Evolutionary conservation across 2,797 vertebrate species (phyloP).

Genomic region (Oreochromis grahami): DNA sequence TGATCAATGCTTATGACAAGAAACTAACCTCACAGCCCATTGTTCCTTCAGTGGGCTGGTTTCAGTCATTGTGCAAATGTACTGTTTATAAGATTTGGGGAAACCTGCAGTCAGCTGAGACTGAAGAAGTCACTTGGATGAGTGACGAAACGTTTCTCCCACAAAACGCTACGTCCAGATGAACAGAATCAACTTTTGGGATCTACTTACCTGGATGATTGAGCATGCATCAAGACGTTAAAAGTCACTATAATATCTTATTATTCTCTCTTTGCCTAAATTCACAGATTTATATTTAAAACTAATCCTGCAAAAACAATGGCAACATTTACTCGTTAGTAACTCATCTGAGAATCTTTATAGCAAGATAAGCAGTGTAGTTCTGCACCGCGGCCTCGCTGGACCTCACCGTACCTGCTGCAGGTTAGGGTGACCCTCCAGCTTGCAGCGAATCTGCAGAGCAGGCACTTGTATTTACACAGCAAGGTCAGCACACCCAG

Average conservation of each 20-base stretch:
- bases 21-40: background rate
- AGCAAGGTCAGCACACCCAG: background rate
- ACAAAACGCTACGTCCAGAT: background rate
- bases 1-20: too few species aligned
- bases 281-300: background rate
- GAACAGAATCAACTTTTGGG: background rate
- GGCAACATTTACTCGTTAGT: background rate
- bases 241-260: background rate
- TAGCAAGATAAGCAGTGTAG: background rate
- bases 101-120: background rate
- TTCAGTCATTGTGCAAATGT: background rate
- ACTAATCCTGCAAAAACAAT: background rate
- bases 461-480: background rate
- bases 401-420: background rate
- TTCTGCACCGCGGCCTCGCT: background rate
- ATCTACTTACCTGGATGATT: background rate
- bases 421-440: background rate
- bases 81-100: background rate
- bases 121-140: background rate
- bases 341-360: background rate
- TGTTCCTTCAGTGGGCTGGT: background rate
- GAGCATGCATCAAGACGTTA: background rate
- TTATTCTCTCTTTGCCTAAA: background rate
- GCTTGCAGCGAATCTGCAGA: background rate
- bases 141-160: background rate